These are phyloP conservation scores for Helarctos malayanus DNA, from an alignment of 2,797 vertebrate genomes.

Conservation along the genomic window DNA sequence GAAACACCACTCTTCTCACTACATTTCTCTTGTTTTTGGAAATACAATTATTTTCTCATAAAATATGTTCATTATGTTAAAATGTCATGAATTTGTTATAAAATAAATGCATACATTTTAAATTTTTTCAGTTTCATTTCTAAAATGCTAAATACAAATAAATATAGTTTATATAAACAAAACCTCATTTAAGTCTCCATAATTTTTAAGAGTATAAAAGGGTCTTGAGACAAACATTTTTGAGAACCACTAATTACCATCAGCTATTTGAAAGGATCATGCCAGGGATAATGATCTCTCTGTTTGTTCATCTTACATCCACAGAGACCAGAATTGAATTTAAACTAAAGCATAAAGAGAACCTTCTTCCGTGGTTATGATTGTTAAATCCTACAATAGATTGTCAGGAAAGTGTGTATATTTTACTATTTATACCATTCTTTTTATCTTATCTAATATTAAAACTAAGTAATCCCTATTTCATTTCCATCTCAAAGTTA, in stretches of 20 bases:
- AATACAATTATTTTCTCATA: slow-evolving; percentile 32
- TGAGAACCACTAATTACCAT: neutral
- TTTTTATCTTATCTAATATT: neutral
- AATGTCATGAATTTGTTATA: neutral
- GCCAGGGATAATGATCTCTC: neutral
- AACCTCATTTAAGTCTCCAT: neutral
- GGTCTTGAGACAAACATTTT: neutral
- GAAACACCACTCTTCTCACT: slow-evolving; percentile 27
- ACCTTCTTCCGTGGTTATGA: neutral
- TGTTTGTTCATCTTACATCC: neutral
- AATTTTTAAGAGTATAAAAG: slow-evolving; percentile 32
- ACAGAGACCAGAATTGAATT: neutral
- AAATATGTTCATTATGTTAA: slow-evolving; percentile 12
- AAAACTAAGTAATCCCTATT: neutral
- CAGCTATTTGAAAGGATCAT: neutral
- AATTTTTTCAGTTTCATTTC: neutral
- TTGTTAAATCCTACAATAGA: neutral
- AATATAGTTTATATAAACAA: neutral
- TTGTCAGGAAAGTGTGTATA: neutral
- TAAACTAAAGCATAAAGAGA: neutral
- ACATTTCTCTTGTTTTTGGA: slow-evolving; percentile 39
- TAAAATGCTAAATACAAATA: slow-evolving; percentile 27
- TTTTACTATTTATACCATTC: neutral
- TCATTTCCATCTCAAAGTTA: neutral
- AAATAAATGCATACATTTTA: slow-evolving; percentile 8